Evolutionary conservation across 1,140 invertebrate genomes (phyloP).

Genomic region (Dreissena rostriformis): DNA sequence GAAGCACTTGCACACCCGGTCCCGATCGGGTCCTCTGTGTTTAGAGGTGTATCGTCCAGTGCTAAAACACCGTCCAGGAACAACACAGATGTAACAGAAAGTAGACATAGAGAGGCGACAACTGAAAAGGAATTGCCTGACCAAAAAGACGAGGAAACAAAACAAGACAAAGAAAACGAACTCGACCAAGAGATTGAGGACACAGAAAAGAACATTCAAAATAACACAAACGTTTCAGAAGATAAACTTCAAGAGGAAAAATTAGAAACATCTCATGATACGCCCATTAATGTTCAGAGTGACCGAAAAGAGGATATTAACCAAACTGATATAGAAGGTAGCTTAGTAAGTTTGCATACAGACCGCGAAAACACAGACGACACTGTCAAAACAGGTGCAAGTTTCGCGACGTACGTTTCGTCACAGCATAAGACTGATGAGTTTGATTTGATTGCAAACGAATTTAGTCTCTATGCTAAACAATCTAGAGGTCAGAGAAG

Average conservation of each 20-base stretch:
- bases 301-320: not conserved
- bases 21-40: not conserved
- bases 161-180: not conserved
- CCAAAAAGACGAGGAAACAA: not conserved
- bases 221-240: not conserved
- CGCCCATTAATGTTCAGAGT: not conserved
- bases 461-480: not conserved
- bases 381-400: not conserved
- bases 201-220: not conserved
- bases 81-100: not conserved
- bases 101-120: not conserved
- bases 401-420: not conserved
- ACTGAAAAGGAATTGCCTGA: not conserved
- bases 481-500: not conserved
- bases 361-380: not conserved
- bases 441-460: not conserved
- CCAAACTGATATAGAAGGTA: not conserved
- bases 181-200: not conserved
- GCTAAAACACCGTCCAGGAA: not conserved
- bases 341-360: not conserved
- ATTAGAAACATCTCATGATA: not conserved
- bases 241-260: not conserved
- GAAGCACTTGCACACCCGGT: not conserved
- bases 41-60: not conserved
- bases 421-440: constrained; percentile 3